Base-by-base conservation (phyloP, 2,888 invertebrate species). In the Drosophila merina region DNA sequence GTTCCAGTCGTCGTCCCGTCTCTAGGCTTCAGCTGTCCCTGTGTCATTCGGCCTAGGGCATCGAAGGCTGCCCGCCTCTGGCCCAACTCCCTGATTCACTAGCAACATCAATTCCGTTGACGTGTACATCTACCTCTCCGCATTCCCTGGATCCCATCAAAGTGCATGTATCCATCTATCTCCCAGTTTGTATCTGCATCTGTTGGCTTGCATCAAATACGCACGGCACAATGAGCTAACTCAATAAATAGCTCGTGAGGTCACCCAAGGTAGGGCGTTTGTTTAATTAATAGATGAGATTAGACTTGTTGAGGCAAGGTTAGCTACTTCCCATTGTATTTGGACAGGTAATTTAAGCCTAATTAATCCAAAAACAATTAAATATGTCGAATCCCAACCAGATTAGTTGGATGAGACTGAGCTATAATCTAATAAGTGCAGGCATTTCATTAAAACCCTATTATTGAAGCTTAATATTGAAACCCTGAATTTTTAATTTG, bases 41-140 rank as follows among this genome's bases (percentile, higher is more conserved):
- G 56, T 68, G 76, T 70, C 83, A 76, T 68, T 68, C 76, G 57
- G 86, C 66, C 83, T 67, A 56, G 57, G 83, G 64, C 73, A 69
- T 57, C 48, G 60, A 74, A 72, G 71, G 66, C 54, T 64, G 73
- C 50, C 25, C 48, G 33, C 48, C 50, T 44, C 25, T 9, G 44
- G 51, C 47, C 64, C 64, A 57, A 44, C 67, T 48, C 66, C 57
- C 50, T 75, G 72, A 79, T 63, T 63, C 72, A 51, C 56, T 60
- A 64, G 86, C 75, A 66, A 80, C 81, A 80, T 71, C 77, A 63
- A 56, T 67, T 42, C 55, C 59, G 63, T 40, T 71, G 79, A 73
- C 76, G 58, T 70, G 69, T 26, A 31, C 47, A 44, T 48, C 45
- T 38, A 38, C 8, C 63, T 42, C 28, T 10, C 31, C 26, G n/a